Evolutionary conservation across 2,797 vertebrate species (phyloP).

Genomic region (Gila robusta): DNA sequence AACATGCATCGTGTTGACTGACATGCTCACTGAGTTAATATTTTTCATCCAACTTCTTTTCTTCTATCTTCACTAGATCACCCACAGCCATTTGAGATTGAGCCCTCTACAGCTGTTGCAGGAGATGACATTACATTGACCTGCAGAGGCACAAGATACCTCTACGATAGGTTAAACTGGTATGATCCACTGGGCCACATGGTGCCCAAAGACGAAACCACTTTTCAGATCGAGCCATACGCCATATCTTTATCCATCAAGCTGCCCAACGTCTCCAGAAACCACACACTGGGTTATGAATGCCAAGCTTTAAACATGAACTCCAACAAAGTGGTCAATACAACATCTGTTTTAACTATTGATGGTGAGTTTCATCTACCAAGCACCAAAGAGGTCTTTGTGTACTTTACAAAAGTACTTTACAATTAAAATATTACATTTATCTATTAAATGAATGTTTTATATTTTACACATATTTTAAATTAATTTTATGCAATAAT

Average conservation of each 20-base stretch:
- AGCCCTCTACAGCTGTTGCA: constrained; percentile 74
- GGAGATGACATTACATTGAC: constrained; percentile 79
- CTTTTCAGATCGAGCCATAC: constrained; percentile 69
- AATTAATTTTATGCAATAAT: too few species aligned
- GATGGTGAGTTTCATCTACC: constrained; percentile 76
- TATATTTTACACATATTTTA: too few species aligned
- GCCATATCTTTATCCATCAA: constrained; percentile 80
- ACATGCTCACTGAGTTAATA: background rate
- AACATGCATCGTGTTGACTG: background rate
- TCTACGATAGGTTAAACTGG: constrained; percentile 85
- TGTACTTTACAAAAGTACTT: background rate
- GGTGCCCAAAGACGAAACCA: constrained; percentile 56
- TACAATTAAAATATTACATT: too few species aligned
- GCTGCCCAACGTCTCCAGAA: constrained; percentile 80
- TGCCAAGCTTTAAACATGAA: constrained; percentile 80
- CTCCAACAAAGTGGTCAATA: constrained; percentile 69
- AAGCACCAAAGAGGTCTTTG: background rate
- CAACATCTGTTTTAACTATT: constrained; percentile 74
- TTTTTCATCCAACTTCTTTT: constrained; percentile 19
- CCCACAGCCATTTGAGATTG: constrained; percentile 66
- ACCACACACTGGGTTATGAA: constrained; percentile 74
- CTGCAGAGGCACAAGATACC: constrained; percentile 85
- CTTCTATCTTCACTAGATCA: constrained; percentile 68
- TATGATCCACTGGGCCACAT: constrained; percentile 73
- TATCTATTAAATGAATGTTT: too few species aligned